Evolutionary conservation across 2,113 vertebrate genomes (phyloP), one percentile per base, ranked within the genome.

Genomic region (Aythya baeri): DNA sequence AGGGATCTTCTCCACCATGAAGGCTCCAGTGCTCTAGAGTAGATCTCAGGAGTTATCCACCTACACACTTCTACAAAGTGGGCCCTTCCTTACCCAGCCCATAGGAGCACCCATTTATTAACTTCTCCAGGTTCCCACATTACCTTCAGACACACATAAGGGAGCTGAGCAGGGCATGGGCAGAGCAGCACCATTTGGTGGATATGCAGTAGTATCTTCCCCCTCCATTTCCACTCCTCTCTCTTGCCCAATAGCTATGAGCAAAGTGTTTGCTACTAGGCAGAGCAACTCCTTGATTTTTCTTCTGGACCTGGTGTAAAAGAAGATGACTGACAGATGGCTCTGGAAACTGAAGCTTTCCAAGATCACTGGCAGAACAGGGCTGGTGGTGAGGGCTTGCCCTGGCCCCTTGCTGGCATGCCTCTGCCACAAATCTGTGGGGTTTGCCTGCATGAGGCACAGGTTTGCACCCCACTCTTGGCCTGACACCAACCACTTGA

Each of bases 391-490:
- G 0, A 9, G 18, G 36, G 23, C 41, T 66, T 88, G 31, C 43
- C 15, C 22, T 16, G 6, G 22, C 41, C 44, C 16, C 17, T n/a
- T 54, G 17, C 26, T 79, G 0, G 0, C 44, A 12, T 0, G 2
- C 17, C n/a, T 25, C 50, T 80, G 65, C 6, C 63, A n/a, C 68
- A 67, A 20, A 57, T 3, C n/a, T 21, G 29, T 23, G 38, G 9
- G 61, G 8, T 76, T 58, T 86, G 11, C 31, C 57, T 2, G 0
- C 14, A 63, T 16, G 25, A 74, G 22, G 50, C 59, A 72, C 15
- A 36, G 65, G 25, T 70, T 74, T 54, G 67, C 41, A 43, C 17
- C 32, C 46, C 18, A 21, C 25, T 27, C 36, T 81, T 41, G 65
- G 31, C 63, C 80, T 89, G 34, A 87, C 93, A 57, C 6, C 43